Conservation (phyloP, 2,797 vertebrate genomes). For the Rhodeus uyekii region DNA sequence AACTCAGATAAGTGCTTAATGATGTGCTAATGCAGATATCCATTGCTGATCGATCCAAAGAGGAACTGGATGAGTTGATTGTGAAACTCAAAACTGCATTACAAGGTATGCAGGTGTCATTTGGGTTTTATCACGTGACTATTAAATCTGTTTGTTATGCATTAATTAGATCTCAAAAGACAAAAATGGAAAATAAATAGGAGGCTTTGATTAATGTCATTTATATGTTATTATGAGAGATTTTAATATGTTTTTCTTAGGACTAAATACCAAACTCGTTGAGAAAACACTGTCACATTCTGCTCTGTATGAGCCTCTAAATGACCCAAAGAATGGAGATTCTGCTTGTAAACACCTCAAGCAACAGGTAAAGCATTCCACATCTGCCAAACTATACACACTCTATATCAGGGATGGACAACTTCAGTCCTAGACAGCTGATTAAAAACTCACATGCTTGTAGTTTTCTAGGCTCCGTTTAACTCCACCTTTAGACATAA, state of each 20-base stretch:
- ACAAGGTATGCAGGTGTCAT: constrained; percentile 72
- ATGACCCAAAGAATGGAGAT: constrained; percentile 89
- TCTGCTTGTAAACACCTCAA: constrained; percentile 92
- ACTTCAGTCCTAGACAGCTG: background rate
- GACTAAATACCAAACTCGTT: constrained; percentile 73
- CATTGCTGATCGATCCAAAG: constrained; percentile 77
- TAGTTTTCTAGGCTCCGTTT: too few species aligned
- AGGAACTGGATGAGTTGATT: constrained; percentile 81
- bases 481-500: too few species aligned
- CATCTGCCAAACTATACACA: background rate
- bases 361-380: constrained; percentile 84
- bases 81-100: constrained; percentile 80
- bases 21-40: constrained; percentile 71
- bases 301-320: constrained; percentile 80
- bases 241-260: constrained; percentile 64
- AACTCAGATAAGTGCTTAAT: background rate
- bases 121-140: background rate
- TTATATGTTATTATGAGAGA: background rate
- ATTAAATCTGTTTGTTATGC: background rate
- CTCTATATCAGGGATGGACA: background rate
- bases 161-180: background rate
- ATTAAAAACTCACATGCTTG: too few species aligned
- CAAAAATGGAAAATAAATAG: background rate
- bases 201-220: background rate
- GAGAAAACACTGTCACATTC: constrained; percentile 81